These are phyloP conservation scores for Oeneis ivallda DNA, from an alignment of 2,888 invertebrate genomes.

Conservation along the genomic window DNA sequence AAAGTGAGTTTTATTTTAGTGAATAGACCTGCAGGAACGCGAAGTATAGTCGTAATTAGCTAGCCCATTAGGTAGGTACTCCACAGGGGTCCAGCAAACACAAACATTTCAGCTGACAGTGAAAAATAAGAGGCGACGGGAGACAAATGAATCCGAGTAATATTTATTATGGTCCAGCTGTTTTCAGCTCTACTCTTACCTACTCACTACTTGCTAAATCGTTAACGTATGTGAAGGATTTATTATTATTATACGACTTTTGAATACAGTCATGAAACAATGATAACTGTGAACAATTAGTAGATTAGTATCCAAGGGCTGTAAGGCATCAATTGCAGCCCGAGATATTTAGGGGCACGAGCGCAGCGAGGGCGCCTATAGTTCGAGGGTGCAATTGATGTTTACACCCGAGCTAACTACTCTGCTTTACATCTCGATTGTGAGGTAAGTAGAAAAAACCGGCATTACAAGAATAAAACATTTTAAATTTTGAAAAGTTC, in stretches of 20 bases:
- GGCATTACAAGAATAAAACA: no score
- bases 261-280: neutral
- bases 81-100: conserved; percentile 23
- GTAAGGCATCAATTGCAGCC: no score
- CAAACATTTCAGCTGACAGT: conserved; percentile 41
- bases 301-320: no score
- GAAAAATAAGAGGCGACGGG: conserved; percentile 48
- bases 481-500: no score
- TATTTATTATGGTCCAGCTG: conserved; percentile 33
- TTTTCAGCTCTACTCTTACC: conserved; percentile 29
- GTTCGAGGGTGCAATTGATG: no score
- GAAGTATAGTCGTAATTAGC: neutral
- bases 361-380: no score
- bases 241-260: neutral
- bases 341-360: no score
- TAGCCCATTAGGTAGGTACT: conserved; percentile 13
- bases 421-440: no score
- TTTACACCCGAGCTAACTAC: no score
- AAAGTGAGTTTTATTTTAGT: no score
- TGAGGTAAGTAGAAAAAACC: no score
- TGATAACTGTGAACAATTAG: no score
- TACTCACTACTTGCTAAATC: conserved; percentile 7
- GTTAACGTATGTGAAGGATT: neutral
- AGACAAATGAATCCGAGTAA: conserved; percentile 44
- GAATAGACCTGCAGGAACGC: neutral